Percentiles rank a stretch among this genome's conserved stretches.
Evolutionary conservation across 1,140 invertebrate species (phyloP).

Genomic region (Contarinia nasturtii): DNA sequence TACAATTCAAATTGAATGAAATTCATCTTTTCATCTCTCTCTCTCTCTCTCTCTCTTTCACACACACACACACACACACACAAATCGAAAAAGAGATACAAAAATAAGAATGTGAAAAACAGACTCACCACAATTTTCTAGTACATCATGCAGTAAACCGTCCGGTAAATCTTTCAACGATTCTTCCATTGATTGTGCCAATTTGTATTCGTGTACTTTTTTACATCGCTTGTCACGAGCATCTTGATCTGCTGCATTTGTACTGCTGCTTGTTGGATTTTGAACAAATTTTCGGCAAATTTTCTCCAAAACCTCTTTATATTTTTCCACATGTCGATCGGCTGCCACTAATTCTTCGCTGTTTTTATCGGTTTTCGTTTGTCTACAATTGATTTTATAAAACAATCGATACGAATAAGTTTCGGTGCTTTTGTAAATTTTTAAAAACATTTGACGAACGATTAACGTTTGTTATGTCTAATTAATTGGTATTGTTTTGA

Average conservation of each 20-base stretch:
- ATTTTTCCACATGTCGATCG: constrained; percentile 71
- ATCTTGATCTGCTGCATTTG: constrained; percentile 34
- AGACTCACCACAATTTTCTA: constrained; percentile 34
- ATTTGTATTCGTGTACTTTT: constrained; percentile 33
- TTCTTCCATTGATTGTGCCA: constrained; percentile 32
- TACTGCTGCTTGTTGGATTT: constrained; percentile 22
- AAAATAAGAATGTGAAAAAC: no score
- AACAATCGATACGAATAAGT: constrained; percentile 5
- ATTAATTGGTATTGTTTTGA: not conserved
- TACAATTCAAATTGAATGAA: no score
- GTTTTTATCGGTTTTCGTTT: constrained; percentile 69
- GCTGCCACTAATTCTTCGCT: constrained; percentile 72
- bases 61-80: no score
- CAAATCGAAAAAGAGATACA: no score
- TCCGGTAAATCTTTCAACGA: constrained; percentile 34
- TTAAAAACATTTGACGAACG: not conserved
- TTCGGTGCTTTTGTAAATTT: not conserved
- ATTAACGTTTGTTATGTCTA: constrained; percentile 8
- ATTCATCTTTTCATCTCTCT: no score
- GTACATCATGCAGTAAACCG: constrained; percentile 32
- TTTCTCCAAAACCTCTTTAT: constrained; percentile 50
- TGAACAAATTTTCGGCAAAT: constrained; percentile 40
- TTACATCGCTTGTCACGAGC: constrained; percentile 53
- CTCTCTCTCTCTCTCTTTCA: no score
- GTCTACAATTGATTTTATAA: constrained; percentile 31